Evolutionary conservation across 2,888 invertebrate genomes (phyloP).

Genomic region (Desoria tigrina): DNA sequence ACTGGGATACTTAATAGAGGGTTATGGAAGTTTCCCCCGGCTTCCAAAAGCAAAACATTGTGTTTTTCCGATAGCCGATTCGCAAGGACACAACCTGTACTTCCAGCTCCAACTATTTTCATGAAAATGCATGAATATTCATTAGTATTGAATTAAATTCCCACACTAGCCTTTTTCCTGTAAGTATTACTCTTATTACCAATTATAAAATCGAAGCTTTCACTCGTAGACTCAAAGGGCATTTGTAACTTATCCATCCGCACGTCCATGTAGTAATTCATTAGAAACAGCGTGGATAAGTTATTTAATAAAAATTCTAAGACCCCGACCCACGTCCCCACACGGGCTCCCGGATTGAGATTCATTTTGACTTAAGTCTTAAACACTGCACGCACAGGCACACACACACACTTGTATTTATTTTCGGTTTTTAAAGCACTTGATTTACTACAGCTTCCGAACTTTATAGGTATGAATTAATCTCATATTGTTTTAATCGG

Average conservation of each 20-base stretch:
- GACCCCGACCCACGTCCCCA: conserved; percentile 27
- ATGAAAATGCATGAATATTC: conserved; percentile 2
- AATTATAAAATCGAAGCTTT: conserved; percentile 25
- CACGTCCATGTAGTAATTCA: conserved; percentile 45
- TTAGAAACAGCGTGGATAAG: conserved; percentile 38
- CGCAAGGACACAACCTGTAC: conserved; percentile 65
- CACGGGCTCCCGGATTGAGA: conserved; percentile 23
- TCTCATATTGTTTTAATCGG: no score
- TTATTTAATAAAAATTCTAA: conserved; percentile 41
- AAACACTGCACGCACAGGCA: not conserved
- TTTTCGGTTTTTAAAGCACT: no score
- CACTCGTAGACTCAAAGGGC: conserved; percentile 25
- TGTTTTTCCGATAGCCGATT: conserved; percentile 59
- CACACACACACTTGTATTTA: no score
- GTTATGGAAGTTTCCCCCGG: conserved; percentile 56
- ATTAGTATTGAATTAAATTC: no score
- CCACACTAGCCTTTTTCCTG: no score
- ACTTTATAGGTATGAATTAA: no score
- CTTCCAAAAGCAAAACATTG: conserved; percentile 66
- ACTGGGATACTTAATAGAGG: conserved; percentile 33
- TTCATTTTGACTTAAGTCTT: conserved; percentile 30
- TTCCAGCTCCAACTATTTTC: conserved; percentile 33
- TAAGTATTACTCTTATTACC: conserved; percentile 8
- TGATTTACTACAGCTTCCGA: no score
- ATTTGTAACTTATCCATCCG: conserved; percentile 44